Evolutionary conservation across 1,140 invertebrate genomes (phyloP).

Genomic region (Oedothorax gibbosus): DNA sequence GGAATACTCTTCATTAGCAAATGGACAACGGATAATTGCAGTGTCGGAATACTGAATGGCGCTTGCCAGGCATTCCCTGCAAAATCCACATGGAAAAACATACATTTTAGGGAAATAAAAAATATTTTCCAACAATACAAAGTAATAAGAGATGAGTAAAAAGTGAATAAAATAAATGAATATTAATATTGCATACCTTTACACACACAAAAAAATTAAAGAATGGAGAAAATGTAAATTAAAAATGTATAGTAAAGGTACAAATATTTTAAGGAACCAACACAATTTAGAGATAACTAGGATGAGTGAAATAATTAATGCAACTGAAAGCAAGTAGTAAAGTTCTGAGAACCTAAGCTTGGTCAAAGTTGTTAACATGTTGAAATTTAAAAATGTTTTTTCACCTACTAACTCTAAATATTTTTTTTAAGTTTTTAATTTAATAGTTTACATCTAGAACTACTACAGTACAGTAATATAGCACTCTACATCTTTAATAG

Average conservation of each 20-base stretch:
- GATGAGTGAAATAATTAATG: too few species aligned
- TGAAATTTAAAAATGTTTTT: too few species aligned
- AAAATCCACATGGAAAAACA: conserved; percentile 3
- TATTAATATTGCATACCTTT: background rate
- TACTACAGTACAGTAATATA: too few species aligned
- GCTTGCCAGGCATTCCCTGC: conserved; percentile 78
- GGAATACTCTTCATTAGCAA: conserved; percentile 78
- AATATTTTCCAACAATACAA: background rate
- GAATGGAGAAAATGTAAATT: background rate
- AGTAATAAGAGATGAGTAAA: background rate
- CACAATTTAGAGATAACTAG: too few species aligned
- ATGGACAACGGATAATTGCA: conserved; percentile 83
- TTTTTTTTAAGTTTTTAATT: too few species aligned
- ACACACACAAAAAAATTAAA: background rate
- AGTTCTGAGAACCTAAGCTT: too few species aligned
- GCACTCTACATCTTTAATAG: too few species aligned
- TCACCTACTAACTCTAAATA: too few species aligned
- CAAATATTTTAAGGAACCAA: too few species aligned
- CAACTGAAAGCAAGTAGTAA: too few species aligned
- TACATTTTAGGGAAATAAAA: background rate
- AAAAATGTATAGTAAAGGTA: background rate
- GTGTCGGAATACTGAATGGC: conserved; percentile 84
- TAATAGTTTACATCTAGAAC: too few species aligned
- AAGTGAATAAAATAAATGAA: background rate
- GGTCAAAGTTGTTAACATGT: too few species aligned